phyloP scores from a whole-genome alignment of 2,888 invertebrate genomes.

The Drosophila leonis region DNA sequence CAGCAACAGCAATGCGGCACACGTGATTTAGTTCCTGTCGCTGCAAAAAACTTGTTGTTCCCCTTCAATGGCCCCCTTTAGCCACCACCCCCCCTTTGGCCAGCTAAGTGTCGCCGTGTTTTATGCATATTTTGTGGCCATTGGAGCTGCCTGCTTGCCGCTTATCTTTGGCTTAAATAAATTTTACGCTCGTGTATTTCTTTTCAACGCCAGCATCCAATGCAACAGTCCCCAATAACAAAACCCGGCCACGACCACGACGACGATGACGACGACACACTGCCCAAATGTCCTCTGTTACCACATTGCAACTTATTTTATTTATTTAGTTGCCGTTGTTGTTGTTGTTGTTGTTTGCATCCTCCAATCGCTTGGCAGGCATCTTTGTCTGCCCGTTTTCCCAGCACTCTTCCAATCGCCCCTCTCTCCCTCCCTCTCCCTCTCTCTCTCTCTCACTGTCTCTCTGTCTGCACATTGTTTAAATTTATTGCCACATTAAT shows the following conservation, averaged over 20 bases:
- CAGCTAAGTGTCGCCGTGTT: constrained; percentile 57
- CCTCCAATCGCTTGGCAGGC: constrained; percentile 57
- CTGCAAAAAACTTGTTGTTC: constrained; percentile 75
- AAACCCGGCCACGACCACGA: constrained; percentile 24
- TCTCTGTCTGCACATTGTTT: constrained; percentile 62
- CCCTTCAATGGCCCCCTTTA: background rate
- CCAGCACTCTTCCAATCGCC: constrained; percentile 10
- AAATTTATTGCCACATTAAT: constrained; percentile 80
- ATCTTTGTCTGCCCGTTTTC: constrained; percentile 53
- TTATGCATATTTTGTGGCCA: constrained; percentile 72
- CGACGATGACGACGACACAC: constrained; percentile 64
- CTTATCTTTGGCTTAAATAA: constrained; percentile 80
- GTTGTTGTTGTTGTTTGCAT: constrained; percentile 29
- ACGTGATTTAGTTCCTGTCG: constrained; percentile 81
- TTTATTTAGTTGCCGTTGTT: constrained; percentile 27
- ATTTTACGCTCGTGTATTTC: constrained; percentile 79
- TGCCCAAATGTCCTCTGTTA: constrained; percentile 77
- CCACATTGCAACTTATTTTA: constrained; percentile 53
- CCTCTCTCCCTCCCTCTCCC: background rate
- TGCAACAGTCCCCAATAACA: constrained; percentile 33
- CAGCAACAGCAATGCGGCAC: constrained; percentile 52
- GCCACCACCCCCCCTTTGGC: background rate
- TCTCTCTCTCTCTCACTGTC: background rate
- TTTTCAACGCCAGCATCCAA: constrained; percentile 72
- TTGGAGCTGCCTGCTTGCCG: constrained; percentile 51